These are phyloP conservation scores for Proisotoma minuta DNA, from an alignment of 2,888 invertebrate species.

Conservation along the genomic window DNA sequence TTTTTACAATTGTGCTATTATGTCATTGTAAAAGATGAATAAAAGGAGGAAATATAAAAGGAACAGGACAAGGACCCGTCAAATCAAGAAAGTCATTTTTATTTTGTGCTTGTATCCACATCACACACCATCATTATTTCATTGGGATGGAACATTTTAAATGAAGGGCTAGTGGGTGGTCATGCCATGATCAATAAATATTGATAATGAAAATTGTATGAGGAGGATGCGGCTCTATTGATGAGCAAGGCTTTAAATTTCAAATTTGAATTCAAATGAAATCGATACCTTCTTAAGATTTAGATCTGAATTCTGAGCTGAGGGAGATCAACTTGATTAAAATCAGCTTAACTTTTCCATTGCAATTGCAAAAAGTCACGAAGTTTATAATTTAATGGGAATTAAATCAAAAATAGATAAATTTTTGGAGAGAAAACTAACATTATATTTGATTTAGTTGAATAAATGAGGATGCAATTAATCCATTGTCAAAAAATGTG, in stretches of 20 bases:
- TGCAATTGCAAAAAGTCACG: neutral
- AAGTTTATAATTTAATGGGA: neutral
- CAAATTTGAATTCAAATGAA: neutral
- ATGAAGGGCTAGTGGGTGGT: conserved; percentile 10
- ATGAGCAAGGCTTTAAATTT: neutral
- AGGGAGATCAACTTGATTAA: neutral
- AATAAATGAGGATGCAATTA: neutral
- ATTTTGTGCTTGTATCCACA: neutral
- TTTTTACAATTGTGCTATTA: no score
- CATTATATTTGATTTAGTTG: neutral
- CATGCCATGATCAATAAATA: conserved; percentile 13
- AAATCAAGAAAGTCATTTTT: neutral
- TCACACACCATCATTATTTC: neutral
- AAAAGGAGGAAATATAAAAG: neutral
- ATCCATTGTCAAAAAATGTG: neutral
- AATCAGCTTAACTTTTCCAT: neutral
- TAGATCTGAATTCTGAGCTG: neutral
- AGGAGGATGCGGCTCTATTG: neutral
- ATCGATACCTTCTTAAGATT: neutral
- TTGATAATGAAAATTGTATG: conserved; percentile 15
- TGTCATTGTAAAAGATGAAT: no score
- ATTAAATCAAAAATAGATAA: neutral
- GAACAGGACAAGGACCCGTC: neutral
- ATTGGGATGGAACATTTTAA: neutral
- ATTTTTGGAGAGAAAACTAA: neutral